These are phyloP conservation scores for Tenrec ecaudatus DNA, from an alignment of 2,113 vertebrate species.

Conservation along the genomic window DNA sequence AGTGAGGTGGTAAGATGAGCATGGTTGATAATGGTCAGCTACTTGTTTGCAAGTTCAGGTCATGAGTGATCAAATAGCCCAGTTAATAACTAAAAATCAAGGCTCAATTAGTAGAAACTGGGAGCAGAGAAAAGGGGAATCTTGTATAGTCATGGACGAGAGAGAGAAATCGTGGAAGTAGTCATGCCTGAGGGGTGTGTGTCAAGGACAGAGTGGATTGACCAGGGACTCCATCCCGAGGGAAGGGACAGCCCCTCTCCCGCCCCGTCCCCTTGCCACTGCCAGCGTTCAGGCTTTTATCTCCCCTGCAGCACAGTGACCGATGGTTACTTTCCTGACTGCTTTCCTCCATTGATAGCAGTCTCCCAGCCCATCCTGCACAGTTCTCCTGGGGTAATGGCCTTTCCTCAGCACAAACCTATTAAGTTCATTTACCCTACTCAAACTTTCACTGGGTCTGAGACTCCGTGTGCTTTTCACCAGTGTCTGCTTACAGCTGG, in stretches of 20 bases:
- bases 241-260: background rate
- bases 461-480: background rate
- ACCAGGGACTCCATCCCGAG: background rate
- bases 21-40: background rate
- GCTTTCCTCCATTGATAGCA: background rate
- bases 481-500: background rate
- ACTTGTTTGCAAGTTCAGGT: background rate
- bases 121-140: background rate
- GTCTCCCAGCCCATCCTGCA: background rate
- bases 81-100: background rate
- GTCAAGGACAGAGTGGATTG: background rate
- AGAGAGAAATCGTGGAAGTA: background rate
- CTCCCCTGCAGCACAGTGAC: background rate
- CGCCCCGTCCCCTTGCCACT: background rate
- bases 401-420: constrained; percentile 11
- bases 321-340: constrained; percentile 10
- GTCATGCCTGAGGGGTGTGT: background rate
- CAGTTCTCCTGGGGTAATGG: background rate
- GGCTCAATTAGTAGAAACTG: constrained; percentile 8
- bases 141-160: too few relatives aligned
- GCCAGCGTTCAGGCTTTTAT: background rate
- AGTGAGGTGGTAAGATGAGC: background rate
- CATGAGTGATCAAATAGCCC: background rate
- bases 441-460: background rate
- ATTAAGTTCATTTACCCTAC: background rate